These are phyloP conservation scores for Thereva unica DNA, from an alignment of 2,888 invertebrate genomes.

Conservation along the genomic window DNA sequence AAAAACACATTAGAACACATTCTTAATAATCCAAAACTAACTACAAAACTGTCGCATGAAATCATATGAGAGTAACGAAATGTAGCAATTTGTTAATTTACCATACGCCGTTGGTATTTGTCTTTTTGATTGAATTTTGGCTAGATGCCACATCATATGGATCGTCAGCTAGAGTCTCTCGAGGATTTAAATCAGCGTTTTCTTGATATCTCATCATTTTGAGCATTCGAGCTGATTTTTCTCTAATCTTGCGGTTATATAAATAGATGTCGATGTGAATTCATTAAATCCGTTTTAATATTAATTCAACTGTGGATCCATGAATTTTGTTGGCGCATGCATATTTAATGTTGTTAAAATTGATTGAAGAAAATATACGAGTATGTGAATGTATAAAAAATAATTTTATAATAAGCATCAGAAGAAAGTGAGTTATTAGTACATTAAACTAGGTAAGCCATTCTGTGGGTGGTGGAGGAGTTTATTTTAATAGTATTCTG, in stretches of 20 bases:
- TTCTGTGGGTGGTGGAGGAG: too few relatives aligned
- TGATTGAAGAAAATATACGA: conserved; percentile 30
- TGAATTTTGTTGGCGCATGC: conserved; percentile 19
- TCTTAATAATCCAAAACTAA: too few relatives aligned
- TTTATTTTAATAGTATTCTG: too few relatives aligned
- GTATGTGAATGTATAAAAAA: conserved; percentile 9
- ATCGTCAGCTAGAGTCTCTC: background rate
- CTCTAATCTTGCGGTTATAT: conserved; percentile 1
- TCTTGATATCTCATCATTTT: background rate
- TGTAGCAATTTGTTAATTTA: conserved; percentile 60
- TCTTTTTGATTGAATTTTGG: conserved; percentile 45
- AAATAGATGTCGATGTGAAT: conserved; percentile 32
- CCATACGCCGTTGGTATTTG: conserved; percentile 58
- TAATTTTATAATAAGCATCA: too few relatives aligned
- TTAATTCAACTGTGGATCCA: conserved; percentile 34
- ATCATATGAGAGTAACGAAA: conserved; percentile 42
- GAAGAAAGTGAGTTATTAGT: too few relatives aligned
- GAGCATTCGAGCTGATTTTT: background rate
- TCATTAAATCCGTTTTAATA: conserved; percentile 37
- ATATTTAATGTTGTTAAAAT: conserved; percentile 16
- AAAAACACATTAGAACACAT: too few relatives aligned
- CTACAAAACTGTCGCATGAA: too few relatives aligned
- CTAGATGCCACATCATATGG: conserved; percentile 36
- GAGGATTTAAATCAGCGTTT: too few relatives aligned
- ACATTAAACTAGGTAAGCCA: too few relatives aligned